Evolutionary conservation across 2,888 invertebrate species (phyloP).

Genomic region (Brachycybe producta): DNA sequence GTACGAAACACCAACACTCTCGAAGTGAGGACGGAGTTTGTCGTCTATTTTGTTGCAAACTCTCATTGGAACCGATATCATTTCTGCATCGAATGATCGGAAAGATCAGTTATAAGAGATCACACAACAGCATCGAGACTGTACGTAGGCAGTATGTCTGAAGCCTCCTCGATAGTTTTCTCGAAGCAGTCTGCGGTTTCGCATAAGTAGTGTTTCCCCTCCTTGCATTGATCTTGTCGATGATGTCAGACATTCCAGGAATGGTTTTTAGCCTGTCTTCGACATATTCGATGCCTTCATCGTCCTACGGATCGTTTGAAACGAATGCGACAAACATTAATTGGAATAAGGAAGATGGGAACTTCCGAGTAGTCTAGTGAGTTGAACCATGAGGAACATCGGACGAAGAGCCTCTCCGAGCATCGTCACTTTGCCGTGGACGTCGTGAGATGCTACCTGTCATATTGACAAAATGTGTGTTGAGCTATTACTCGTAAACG

Average conservation of each 20-base stretch:
- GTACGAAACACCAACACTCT: not conserved
- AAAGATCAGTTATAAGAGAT: too few relatives aligned
- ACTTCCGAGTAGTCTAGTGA: too few relatives aligned
- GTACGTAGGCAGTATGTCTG: not conserved
- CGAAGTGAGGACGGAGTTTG: constrained; percentile 1
- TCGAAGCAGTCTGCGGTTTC: not conserved
- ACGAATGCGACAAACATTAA: too few relatives aligned
- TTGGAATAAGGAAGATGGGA: too few relatives aligned
- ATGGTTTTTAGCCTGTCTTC: too few relatives aligned
- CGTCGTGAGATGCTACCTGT: constrained; percentile 10
- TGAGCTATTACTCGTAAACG: too few relatives aligned
- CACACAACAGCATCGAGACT: too few relatives aligned
- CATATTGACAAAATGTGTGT: not conserved
- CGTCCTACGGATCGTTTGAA: not conserved
- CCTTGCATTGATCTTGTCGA: too few relatives aligned
- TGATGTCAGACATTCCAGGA: too few relatives aligned
- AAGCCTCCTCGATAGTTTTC: constrained; percentile 3
- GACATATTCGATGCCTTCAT: too few relatives aligned
- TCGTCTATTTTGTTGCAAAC: constrained; percentile 8
- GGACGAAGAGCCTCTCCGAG: constrained; percentile 12
- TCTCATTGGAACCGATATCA: constrained; percentile 6
- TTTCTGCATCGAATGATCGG: too few relatives aligned
- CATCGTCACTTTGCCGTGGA: constrained; percentile 9
- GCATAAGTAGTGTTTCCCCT: too few relatives aligned
- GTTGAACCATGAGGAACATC: constrained; percentile 3